A percentile compares a stretch with the other conserved stretches of the same genome.
Conservation (phyloP, 2,113 vertebrate genomes). For the Trogon surrucura region DNA sequence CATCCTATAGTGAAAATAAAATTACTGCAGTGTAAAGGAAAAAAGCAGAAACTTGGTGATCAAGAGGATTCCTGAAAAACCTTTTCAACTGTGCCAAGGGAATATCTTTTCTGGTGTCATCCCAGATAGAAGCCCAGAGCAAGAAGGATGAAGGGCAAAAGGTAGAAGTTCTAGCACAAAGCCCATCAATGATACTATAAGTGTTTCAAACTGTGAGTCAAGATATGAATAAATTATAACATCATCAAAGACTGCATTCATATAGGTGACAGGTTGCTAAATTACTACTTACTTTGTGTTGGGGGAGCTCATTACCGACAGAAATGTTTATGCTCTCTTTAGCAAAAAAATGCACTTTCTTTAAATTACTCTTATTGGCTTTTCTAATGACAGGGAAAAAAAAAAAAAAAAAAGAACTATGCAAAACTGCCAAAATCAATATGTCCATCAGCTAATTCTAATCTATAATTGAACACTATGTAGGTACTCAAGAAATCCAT, state of each 20-base stretch:
- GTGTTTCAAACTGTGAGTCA: background rate
- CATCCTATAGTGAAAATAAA: background rate
- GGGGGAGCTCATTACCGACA: background rate
- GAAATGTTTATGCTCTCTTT: background rate
- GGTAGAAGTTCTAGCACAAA: background rate
- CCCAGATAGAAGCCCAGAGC: background rate
- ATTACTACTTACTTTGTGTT: constrained; percentile 19
- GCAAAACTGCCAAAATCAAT: background rate
- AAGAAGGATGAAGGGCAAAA: background rate
- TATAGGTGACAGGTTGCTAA: background rate
- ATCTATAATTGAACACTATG: constrained; percentile 36
- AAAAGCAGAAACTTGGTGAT: background rate
- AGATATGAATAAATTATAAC: constrained; percentile 43
- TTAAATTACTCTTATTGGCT: background rate
- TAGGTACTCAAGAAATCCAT: constrained; percentile 44
- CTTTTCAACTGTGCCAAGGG: background rate
- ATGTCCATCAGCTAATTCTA: constrained; percentile 7
- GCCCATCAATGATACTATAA: background rate
- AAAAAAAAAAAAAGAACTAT: background rate
- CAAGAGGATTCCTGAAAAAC: background rate
- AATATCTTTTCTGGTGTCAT: background rate
- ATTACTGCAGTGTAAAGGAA: background rate
- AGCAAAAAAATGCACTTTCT: background rate
- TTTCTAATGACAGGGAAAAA: background rate
- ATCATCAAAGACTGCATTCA: background rate